phyloP scores from a whole-genome alignment of 2,797 vertebrate genomes.

The Semotilus atromaculatus region DNA sequence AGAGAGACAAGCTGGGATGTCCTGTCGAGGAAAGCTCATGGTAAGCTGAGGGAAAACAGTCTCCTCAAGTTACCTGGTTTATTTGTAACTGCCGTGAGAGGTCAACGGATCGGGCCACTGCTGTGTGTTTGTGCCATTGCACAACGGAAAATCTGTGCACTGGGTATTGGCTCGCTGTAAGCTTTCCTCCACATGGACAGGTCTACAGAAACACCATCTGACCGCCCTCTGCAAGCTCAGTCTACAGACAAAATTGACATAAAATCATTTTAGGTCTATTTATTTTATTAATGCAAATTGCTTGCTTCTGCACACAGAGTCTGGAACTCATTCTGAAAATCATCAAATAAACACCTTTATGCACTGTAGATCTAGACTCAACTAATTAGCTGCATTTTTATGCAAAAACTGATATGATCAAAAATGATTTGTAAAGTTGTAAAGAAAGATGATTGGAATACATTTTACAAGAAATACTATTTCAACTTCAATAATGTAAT shows the following conservation, averaged over 20 bases:
- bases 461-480: not conserved
- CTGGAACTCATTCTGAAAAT: not conserved
- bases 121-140: slow-evolving; percentile 33
- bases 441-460: not conserved
- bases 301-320: not conserved
- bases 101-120: slow-evolving; percentile 60
- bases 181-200: slow-evolving; percentile 19
- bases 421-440: not conserved
- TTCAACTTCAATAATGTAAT: not conserved
- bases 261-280: too few species aligned
- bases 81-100: slow-evolving; percentile 44
- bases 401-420: not conserved
- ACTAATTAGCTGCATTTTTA: not conserved
- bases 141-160: slow-evolving; percentile 10
- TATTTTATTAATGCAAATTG: not conserved
- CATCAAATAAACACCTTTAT: not conserved
- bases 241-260: not conserved
- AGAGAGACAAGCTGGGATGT: slow-evolving; percentile 25
- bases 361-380: not conserved
- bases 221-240: not conserved
- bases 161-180: not conserved
- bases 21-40: slow-evolving; percentile 51
- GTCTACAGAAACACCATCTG: not conserved
- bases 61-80: slow-evolving; percentile 68
- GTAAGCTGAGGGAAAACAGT: slow-evolving; percentile 56